Percentiles rank a stretch among this genome's conserved stretches.
Evolutionary conservation across 2,797 vertebrate genomes (phyloP).

Genomic region (Graptemys geographica): DNA sequence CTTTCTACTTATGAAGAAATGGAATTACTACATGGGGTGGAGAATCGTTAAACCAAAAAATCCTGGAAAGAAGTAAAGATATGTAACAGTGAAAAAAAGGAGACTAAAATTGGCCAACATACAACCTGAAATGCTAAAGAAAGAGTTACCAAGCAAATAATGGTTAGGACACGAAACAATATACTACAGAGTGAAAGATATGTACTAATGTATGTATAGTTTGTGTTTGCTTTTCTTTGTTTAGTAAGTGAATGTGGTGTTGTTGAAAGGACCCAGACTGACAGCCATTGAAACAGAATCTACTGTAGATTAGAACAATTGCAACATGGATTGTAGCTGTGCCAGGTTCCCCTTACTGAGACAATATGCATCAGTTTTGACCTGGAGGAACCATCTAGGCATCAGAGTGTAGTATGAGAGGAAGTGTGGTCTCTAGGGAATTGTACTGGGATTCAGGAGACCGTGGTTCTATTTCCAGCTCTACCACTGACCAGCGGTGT

Average conservation of each 20-base stretch:
- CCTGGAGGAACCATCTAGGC: neutral
- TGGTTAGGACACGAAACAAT: neutral
- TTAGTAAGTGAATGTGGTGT: neutral
- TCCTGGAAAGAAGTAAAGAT: neutral
- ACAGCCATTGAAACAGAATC: neutral
- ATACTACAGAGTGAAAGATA: neutral
- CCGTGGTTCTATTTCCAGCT: neutral
- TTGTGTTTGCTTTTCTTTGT: neutral
- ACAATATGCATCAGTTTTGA: neutral
- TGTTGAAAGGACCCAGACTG: neutral
- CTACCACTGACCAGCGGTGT: neutral
- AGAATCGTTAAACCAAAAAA: slow-evolving; percentile 9
- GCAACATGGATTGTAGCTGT: neutral
- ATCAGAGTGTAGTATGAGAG: neutral
- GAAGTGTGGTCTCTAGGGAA: accelerated
- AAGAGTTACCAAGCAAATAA: neutral
- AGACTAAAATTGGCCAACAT: neutral
- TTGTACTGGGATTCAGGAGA: neutral
- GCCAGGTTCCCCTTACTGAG: neutral
- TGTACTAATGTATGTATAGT: accelerated
- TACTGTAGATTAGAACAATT: neutral
- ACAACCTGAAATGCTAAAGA: neutral
- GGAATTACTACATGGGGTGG: neutral
- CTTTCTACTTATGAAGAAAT: slow-evolving; percentile 46
- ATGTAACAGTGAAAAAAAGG: neutral